Evolutionary conservation across 2,888 invertebrate species (phyloP).

Genomic region (Caenorhabditis sp.): DNA sequence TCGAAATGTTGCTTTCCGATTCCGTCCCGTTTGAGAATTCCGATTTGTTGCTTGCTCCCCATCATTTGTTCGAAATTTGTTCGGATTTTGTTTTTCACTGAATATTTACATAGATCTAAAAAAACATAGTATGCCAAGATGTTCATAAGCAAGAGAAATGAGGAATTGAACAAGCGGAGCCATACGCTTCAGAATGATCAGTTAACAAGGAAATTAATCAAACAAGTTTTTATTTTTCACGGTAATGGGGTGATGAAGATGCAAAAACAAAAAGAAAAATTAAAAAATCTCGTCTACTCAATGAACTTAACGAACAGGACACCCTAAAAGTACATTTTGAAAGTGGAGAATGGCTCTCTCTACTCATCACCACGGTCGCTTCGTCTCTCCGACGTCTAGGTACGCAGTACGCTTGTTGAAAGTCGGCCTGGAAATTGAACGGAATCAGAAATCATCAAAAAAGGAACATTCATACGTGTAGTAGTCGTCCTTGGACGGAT

Average conservation of each 20-base stretch:
- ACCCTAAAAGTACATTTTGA: constrained; percentile 41
- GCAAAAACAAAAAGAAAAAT: constrained; percentile 23
- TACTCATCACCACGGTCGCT: constrained; percentile 71
- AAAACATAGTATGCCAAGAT: too few relatives aligned
- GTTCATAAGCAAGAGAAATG: too few relatives aligned
- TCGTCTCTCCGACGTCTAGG: constrained; percentile 72
- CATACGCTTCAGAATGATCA: background rate
- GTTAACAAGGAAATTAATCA: background rate
- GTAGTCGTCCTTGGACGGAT: constrained; percentile 65
- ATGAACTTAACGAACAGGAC: constrained; percentile 13
- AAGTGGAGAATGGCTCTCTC: background rate
- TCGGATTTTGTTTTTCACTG: too few relatives aligned
- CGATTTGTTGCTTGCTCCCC: constrained; percentile 30
- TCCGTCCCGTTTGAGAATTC: constrained; percentile 31
- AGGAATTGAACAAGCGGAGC: too few relatives aligned
- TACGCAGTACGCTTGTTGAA: constrained; percentile 74
- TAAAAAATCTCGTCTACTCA: constrained; percentile 38
- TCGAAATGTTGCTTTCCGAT: constrained; percentile 45
- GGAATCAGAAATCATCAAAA: background rate
- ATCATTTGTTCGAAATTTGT: constrained; percentile 1
- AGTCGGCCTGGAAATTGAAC: constrained; percentile 61
- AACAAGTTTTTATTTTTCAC: constrained; percentile 25
- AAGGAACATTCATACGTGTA: constrained; percentile 54
- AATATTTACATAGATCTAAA: too few relatives aligned
- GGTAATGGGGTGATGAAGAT: constrained; percentile 11